Percentiles rank a stretch among this genome's conserved stretches.
phyloP scores from a whole-genome alignment of 2,113 vertebrate species.

The Tonatia bakeri region DNA sequence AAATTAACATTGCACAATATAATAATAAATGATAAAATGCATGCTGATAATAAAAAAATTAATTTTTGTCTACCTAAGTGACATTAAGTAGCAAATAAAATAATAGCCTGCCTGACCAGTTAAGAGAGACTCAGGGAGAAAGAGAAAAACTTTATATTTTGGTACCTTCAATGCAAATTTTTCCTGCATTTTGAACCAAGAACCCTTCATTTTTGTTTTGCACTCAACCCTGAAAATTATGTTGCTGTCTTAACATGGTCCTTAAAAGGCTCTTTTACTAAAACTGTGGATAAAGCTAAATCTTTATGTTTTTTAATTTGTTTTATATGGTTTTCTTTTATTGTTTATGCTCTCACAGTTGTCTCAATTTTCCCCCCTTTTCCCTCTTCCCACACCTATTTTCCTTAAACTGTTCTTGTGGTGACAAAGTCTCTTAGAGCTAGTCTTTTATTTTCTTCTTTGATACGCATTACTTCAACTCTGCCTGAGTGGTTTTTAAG shows the following conservation, averaged over 20 bases:
- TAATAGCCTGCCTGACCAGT: background rate
- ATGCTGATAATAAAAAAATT: background rate
- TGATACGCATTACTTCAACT: background rate
- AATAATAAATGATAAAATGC: background rate
- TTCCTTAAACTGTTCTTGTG: background rate
- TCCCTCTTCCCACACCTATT: background rate
- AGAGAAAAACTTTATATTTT: background rate
- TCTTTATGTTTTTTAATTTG: background rate
- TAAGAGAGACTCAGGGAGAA: background rate
- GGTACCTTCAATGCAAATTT: background rate
- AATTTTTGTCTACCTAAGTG: background rate
- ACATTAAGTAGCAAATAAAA: background rate
- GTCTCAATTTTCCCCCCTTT: no score
- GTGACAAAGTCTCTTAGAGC: background rate
- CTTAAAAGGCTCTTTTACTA: background rate
- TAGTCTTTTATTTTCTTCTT: conserved; percentile 23
- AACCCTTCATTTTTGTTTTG: background rate
- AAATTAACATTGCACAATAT: background rate
- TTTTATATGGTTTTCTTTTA: no score
- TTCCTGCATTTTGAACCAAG: background rate
- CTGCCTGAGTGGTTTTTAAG: background rate
- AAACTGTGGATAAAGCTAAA: background rate
- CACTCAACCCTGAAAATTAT: background rate
- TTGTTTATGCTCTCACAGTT: no score
- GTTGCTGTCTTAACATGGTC: background rate